Evolutionary conservation across 2,797 vertebrate genomes (phyloP).

Genomic region (Lepilemur septentrionalis): DNA sequence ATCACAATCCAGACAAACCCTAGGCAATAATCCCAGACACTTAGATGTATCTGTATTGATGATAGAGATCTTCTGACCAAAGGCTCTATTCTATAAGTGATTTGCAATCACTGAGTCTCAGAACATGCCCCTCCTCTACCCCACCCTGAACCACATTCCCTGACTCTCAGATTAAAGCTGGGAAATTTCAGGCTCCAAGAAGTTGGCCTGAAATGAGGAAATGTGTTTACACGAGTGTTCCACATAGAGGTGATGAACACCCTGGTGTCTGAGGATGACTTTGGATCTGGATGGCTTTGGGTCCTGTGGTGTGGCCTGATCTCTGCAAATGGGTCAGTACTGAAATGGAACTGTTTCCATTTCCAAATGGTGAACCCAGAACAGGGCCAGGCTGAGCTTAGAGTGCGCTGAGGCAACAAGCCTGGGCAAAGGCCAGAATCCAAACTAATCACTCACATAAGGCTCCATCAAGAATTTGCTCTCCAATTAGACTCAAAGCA

Average conservation of each 20-base stretch:
- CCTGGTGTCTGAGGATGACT: neutral
- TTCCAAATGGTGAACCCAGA: neutral
- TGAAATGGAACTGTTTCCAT: neutral
- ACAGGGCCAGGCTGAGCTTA: neutral
- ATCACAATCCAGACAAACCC: neutral
- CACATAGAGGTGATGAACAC: neutral
- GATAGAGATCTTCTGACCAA: neutral
- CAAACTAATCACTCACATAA: neutral
- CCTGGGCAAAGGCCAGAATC: conserved; percentile 1
- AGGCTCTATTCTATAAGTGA: neutral
- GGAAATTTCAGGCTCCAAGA: neutral
- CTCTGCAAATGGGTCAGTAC: neutral
- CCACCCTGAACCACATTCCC: neutral
- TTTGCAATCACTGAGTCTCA: neutral
- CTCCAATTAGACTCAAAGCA: neutral
- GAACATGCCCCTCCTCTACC: neutral
- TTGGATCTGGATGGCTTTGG: neutral
- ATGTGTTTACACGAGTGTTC: neutral
- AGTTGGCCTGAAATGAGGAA: neutral
- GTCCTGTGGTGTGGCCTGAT: neutral
- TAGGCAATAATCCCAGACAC: neutral
- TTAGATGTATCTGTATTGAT: neutral
- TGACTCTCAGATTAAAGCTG: neutral
- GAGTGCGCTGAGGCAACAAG: neutral
- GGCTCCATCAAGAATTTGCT: neutral